Conservation (phyloP, 2,888 invertebrate genomes). For the Bombylius discolor region DNA sequence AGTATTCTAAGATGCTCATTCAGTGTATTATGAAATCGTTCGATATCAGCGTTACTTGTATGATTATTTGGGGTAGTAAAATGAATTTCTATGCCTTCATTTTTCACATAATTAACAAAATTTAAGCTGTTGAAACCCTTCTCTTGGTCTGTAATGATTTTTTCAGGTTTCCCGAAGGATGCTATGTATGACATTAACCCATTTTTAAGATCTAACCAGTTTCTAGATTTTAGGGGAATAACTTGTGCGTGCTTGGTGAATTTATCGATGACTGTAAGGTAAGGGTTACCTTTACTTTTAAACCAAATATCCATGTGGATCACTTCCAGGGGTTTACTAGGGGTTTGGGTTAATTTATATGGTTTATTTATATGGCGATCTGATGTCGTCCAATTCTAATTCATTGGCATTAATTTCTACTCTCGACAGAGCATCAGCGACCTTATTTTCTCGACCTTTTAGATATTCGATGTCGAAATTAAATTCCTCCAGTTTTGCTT, state of each 20-base stretch:
- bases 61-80: too few species aligned
- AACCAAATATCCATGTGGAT: constrained; percentile 6
- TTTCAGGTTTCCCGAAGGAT: too few species aligned
- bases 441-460: constrained; percentile 12
- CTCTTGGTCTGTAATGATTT: background rate
- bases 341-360: constrained; percentile 4
- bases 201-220: constrained; percentile 2
- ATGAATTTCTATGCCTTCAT: too few species aligned
- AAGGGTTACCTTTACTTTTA: background rate
- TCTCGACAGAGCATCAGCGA: constrained; percentile 6
- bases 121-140: too few species aligned
- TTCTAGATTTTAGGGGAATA: constrained; percentile 2
- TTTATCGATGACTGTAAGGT: constrained; percentile 4
- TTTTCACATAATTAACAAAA: too few species aligned
- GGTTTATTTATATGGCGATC: constrained; percentile 4
- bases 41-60: too few species aligned
- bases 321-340: constrained; percentile 1
- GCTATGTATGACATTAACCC: too few species aligned
- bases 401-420: constrained; percentile 1
- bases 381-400: background rate
- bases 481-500: constrained; percentile 17
- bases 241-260: constrained; percentile 6
- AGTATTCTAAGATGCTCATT: too few species aligned
- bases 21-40: too few species aligned
- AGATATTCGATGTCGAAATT: constrained; percentile 13